Evolutionary conservation across 2,888 invertebrate genomes (phyloP).

Genomic region (Alviniconcha strummeri): DNA sequence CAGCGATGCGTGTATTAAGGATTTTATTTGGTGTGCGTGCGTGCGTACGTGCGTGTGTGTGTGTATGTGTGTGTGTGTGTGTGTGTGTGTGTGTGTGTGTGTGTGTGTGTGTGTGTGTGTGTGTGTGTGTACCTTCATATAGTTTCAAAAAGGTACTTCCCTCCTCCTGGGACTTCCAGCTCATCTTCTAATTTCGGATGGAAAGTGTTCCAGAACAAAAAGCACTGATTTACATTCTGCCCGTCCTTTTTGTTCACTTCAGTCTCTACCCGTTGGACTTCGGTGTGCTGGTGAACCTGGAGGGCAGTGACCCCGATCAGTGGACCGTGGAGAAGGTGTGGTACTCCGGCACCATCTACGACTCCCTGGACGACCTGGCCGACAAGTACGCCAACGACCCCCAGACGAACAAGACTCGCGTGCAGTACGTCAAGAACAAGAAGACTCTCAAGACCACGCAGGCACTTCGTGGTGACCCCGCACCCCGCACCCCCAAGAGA

Average conservation of each 20-base stretch:
- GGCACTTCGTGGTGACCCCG: conserved; percentile 43
- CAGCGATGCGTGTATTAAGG: too few relatives aligned
- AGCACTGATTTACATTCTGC: too few relatives aligned
- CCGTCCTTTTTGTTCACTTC: background rate
- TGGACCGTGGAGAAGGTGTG: conserved; percentile 50
- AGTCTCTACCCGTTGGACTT: conserved; percentile 57
- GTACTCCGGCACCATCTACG: conserved; percentile 51
- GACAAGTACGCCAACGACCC: conserved; percentile 33
- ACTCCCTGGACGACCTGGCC: conserved; percentile 45
- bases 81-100: too few relatives aligned
- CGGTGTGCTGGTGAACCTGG: conserved; percentile 53
- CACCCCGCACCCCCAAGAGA: conserved; percentile 36
- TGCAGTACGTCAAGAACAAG: background rate
- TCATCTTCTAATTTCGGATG: too few relatives aligned
- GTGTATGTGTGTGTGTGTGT: too few relatives aligned
- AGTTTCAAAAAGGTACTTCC: too few relatives aligned
- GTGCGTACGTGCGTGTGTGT: too few relatives aligned
- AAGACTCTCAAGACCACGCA: conserved; percentile 41
- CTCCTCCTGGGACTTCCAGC: too few relatives aligned
- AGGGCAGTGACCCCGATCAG: conserved; percentile 46
- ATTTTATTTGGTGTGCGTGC: too few relatives aligned
- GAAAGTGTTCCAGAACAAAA: too few relatives aligned
- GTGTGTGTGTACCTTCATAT: too few relatives aligned
- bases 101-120: too few relatives aligned
- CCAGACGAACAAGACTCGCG: conserved; percentile 19